Conservation (phyloP, 2,113 vertebrate genomes). For the Aptenodytes forsteri region DNA sequence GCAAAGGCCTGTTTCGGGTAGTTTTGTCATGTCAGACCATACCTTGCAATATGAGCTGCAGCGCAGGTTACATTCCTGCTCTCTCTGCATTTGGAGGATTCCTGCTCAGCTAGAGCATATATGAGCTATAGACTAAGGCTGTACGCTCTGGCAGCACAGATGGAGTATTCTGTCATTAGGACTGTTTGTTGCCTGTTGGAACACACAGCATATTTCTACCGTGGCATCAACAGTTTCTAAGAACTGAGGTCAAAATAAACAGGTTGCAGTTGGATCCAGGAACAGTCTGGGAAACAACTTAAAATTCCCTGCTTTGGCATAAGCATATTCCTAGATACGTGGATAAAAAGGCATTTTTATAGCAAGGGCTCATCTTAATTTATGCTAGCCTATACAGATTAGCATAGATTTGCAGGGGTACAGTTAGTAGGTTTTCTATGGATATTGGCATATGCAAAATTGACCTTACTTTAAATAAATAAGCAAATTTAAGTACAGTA, state of each 20-base stretch:
- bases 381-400: not conserved
- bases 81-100: rapidly evolving
- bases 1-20: not conserved
- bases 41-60: not conserved
- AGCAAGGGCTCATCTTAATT: not conserved
- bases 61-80: not conserved
- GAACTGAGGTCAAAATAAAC: constrained; percentile 76
- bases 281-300: constrained; percentile 19
- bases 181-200: constrained; percentile 69
- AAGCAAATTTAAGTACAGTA: not conserved
- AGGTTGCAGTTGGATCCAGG: constrained; percentile 41
- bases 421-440: not conserved
- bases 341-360: not conserved
- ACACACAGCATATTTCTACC: constrained; percentile 70
- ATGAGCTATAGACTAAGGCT: constrained; percentile 55
- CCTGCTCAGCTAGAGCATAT: not conserved
- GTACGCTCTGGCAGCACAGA: constrained; percentile 69
- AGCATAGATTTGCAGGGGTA: not conserved
- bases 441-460: not conserved
- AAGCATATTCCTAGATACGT: not conserved
- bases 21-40: not conserved
- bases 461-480: not conserved
- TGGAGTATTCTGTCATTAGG: constrained; percentile 72
- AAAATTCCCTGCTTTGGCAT: not conserved
- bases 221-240: constrained; percentile 68